These are phyloP conservation scores for Anhinga anhinga DNA, from an alignment of 2,113 vertebrate genomes.

Conservation along the genomic window DNA sequence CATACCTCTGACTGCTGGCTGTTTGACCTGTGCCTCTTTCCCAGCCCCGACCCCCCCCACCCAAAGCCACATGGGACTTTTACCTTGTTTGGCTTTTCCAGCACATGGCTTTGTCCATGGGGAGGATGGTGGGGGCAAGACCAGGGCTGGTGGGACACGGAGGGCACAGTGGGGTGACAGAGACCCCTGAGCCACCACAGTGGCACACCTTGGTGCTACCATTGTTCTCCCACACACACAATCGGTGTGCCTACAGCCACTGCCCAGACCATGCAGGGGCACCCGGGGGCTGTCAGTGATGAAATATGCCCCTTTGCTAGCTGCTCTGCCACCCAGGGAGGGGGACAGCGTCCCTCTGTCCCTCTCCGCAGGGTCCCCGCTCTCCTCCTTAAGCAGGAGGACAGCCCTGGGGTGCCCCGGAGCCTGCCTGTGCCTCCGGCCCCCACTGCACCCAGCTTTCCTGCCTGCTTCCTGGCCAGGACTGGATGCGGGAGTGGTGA, in stretches of 20 bases:
- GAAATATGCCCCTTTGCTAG: background rate
- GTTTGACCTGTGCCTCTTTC: background rate
- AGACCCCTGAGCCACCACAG: background rate
- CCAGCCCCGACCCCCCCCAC: background rate
- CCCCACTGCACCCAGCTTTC: background rate
- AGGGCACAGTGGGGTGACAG: background rate
- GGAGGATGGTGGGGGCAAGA: background rate
- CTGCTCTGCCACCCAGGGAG: background rate
- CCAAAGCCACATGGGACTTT: background rate
- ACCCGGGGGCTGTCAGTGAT: background rate
- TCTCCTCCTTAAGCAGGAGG: background rate
- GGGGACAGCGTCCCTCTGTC: background rate
- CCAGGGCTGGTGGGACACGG: background rate
- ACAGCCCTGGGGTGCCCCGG: background rate
- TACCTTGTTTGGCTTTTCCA: background rate
- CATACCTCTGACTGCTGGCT: background rate
- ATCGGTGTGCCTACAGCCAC: background rate
- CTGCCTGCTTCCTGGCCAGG: accelerated
- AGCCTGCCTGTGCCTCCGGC: background rate
- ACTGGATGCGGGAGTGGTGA: background rate
- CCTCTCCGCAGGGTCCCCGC: background rate
- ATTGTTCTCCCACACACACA: background rate
- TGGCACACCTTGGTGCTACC: background rate
- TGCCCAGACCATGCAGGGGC: background rate
- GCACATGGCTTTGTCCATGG: background rate